Evolutionary conservation across 2,888 invertebrate genomes (phyloP), one percentile per base, ranked within the genome.

Genomic region (Blastobasis lacticolella): DNA sequence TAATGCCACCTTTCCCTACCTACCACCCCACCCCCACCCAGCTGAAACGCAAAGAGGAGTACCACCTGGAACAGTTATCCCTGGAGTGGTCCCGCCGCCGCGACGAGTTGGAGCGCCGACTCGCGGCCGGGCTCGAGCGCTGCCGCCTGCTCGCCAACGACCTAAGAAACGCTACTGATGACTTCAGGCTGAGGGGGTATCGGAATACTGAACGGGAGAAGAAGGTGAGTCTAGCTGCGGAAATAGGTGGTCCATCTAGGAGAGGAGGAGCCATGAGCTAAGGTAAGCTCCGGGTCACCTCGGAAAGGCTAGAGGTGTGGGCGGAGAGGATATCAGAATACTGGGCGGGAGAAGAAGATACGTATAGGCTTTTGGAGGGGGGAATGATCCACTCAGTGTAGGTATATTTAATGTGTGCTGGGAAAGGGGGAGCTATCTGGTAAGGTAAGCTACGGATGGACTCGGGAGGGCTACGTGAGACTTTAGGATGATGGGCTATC

Each of bases 61-160:
- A 86, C 52, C 90, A 91, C 62, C 65, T 90, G 5, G 80, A 84
- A 0, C 66, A 89, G 0, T 62, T 92, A 9, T 81, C 89, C 0
- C 78, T 77, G n/a, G 91, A 91, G 57, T 92, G 92, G 91, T 75
- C 83, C 6, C 86, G 85, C 53, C 89, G 89, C 40, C 83, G 88
- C 7, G 69, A 75, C 4, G 89, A 89, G 58, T 67, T 93, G 46
- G 92, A 93, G 64, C 70, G 77, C 0, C 90, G 91, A 60, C 73
- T 93, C 8, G 78, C 81, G 0, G 80, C 78, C 5, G 92, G 91
- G 48, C 81, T 93, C 5, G 90, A 91, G 46, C 90, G 91, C 63
- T 93, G 93, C 59, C 89, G 90, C 54, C 74, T 75, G 38, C 71
- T 94, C 1, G 91, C 92, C 0, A 81, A 88, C 0, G 90, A 90